A percentile compares a stretch with the other conserved stretches of the same genome.
Evolutionary conservation across 2,113 vertebrate genomes (phyloP).

Genomic region (Sinocyclocheilus anophthalmus): DNA sequence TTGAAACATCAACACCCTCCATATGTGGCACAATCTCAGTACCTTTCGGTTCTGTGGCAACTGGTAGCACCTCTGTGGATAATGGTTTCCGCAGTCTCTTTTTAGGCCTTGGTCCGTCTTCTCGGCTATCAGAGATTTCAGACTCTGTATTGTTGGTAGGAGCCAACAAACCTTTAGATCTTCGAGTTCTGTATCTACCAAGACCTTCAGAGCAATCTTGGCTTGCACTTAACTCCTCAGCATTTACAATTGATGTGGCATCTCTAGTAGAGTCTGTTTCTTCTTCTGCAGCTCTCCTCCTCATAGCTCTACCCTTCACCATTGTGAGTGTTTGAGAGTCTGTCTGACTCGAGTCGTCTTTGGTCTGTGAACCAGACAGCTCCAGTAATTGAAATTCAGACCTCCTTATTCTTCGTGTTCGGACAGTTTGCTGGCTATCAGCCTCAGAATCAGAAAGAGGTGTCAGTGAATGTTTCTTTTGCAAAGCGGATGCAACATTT

Average conservation of each 20-base stretch:
- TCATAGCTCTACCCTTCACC: constrained; percentile 52
- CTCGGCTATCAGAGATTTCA: constrained; percentile 74
- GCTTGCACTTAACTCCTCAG: constrained; percentile 52
- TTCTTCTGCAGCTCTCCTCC: constrained; percentile 45
- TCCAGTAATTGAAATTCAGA: constrained; percentile 12
- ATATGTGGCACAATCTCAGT: constrained; percentile 31
- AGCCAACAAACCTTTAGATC: constrained; percentile 73
- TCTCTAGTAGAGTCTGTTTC: constrained; percentile 29
- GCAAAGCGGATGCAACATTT: background rate
- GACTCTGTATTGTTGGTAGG: constrained; percentile 79
- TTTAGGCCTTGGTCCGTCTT: constrained; percentile 68
- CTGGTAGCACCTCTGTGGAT: constrained; percentile 56
- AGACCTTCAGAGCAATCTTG: constrained; percentile 67
- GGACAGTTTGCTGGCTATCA: constrained; percentile 35
- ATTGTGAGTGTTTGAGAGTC: constrained; percentile 51
- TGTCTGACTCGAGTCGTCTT: constrained; percentile 26
- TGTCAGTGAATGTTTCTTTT: constrained; percentile 11
- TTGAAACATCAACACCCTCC: constrained; percentile 48
- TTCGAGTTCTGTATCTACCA: constrained; percentile 78
- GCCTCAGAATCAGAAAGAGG: constrained; percentile 23
- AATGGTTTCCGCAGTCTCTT: constrained; percentile 63
- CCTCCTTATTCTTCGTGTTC: background rate
- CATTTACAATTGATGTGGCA: constrained; percentile 44
- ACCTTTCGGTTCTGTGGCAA: constrained; percentile 2
- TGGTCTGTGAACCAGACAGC: constrained; percentile 22